Percentiles rank a stretch among this genome's conserved stretches.
These are phyloP conservation scores for Bos indicus DNA, from an alignment of 2,113 vertebrate genomes.

Conservation along the genomic window DNA sequence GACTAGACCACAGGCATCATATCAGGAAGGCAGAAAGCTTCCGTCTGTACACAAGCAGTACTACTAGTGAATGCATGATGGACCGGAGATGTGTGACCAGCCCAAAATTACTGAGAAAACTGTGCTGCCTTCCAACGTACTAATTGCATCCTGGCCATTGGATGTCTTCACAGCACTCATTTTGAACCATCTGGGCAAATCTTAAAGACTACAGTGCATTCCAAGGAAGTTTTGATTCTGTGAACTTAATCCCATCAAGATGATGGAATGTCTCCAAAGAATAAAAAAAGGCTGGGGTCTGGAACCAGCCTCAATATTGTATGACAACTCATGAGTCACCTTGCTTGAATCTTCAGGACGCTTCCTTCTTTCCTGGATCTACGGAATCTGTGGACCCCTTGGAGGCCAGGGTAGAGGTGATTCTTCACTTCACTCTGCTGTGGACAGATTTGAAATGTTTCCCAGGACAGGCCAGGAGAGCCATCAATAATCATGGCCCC, in stretches of 20 bases:
- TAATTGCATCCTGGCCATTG: background rate
- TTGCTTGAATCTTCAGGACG: fast-evolving
- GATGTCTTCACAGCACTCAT: background rate
- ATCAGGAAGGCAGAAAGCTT: background rate
- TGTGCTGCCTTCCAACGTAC: background rate
- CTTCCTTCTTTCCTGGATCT: background rate
- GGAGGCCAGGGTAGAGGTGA: background rate
- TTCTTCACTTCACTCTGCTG: background rate
- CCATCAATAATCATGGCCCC: fast-evolving
- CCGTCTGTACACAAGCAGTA: background rate
- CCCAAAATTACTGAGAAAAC: background rate
- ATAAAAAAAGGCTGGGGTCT: background rate
- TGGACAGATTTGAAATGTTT: background rate
- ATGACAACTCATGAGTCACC: background rate
- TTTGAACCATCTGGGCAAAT: background rate
- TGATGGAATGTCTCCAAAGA: background rate
- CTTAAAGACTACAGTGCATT: background rate
- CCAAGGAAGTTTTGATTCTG: background rate
- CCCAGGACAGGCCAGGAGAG: background rate
- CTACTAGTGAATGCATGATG: background rate
- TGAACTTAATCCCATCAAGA: background rate
- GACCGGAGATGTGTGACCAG: background rate
- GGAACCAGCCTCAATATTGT: background rate
- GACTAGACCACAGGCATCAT: background rate
- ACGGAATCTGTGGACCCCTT: too few species aligned